Conservation (phyloP, 2,113 vertebrate genomes). For the Aegotheles bennettii region DNA sequence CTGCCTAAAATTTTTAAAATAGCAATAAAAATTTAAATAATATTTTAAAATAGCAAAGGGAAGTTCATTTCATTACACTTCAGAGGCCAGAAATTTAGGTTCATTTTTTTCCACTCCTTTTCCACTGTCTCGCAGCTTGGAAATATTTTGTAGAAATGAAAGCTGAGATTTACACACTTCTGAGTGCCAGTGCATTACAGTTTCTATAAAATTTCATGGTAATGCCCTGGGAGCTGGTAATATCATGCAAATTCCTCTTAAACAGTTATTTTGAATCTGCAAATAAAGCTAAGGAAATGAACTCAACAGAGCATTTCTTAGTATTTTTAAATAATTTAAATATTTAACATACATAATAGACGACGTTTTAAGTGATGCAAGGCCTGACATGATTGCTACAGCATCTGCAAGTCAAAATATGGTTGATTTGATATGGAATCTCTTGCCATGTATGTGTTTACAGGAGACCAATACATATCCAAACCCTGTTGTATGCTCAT, state of each 20-base stretch:
- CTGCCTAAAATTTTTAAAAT: not conserved
- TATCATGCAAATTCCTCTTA: not conserved
- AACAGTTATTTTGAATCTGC: not conserved
- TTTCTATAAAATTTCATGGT: not conserved
- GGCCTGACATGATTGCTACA: not conserved
- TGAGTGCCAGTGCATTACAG: not conserved
- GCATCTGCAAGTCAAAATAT: not conserved
- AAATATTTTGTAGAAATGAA: not conserved
- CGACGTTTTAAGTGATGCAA: not conserved
- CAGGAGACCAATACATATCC: not conserved
- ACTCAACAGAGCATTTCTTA: not conserved
- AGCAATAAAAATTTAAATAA: slow-evolving; percentile 11
- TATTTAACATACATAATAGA: not conserved
- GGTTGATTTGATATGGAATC: not conserved
- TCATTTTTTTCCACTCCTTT: not conserved
- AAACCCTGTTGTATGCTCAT: not conserved
- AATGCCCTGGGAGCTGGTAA: not conserved
- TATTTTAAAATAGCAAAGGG: slow-evolving; percentile 3
- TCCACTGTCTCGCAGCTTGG: not conserved
- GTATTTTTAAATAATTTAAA: not conserved
- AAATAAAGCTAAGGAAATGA: not conserved
- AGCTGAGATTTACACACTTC: not conserved
- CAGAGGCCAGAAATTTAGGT: not conserved
- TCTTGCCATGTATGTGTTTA: not conserved
- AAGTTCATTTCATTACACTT: not conserved